Evolutionary conservation across 2,888 invertebrate genomes (phyloP), one percentile per base, ranked within the genome.

Genomic region (Omphaloscelis lunosa): DNA sequence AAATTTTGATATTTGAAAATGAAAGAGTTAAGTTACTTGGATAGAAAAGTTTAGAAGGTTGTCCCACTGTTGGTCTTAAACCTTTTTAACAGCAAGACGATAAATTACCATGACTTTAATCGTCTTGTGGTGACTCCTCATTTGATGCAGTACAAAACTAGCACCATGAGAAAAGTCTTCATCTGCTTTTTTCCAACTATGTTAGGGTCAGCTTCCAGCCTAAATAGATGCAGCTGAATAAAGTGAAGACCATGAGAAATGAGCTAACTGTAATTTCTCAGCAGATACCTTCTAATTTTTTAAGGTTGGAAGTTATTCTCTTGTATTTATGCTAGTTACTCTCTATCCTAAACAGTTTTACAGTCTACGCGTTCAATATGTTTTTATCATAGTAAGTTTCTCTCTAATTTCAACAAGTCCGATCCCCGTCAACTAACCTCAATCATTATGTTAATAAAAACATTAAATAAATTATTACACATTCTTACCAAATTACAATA

Each of bases 401-500:
- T 69, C 8, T 56, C 56, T 79, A 45, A 15, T 59, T 74, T 41
- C 15, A 67, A 74, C 45, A 34, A 8, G 12, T 11, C 27, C 0
- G 1, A 34, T 56, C 48, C 20, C 29, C 12, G 41, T 29, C 56
- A 58, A 34, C 48, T 34, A 23, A 23, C 9, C 48, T 68, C 34
- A 83, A 74, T 70, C 53, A 78, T 71, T 53, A 78, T 71, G 66
- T 61, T 70, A 80, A 72, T 72, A 84, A 83, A 84, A 84, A 69
- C 73, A 83, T 81, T 48, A 83, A 84, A 78, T 48, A 83, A 84
- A 78, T 67, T 70, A 78, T 66, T 51, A 79, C 41, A n/a, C 29
- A 61, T 73, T 70, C 77, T 65, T 68, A 82, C 53, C 51, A 79
- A 84, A 80, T 86, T 79, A 82, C 77, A 72, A 85, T 83, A 86